Base-by-base conservation (phyloP, 2,888 invertebrate species). In the Ormyrus thymus region DNA sequence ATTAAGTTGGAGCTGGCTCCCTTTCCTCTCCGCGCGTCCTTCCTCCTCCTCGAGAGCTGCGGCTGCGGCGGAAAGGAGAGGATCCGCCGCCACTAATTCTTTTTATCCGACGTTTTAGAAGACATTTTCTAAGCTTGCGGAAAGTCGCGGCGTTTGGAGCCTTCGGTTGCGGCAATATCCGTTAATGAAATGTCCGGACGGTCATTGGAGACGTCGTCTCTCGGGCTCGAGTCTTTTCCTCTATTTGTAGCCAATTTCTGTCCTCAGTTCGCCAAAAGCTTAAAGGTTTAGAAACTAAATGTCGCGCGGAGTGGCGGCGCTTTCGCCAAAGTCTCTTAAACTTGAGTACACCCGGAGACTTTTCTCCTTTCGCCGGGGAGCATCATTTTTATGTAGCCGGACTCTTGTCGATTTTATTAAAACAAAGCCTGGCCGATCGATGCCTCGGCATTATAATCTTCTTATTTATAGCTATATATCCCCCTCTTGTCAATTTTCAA, bases 231-330 rank as follows among this genome's bases (percentile, higher is more conserved):
- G 55, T 11, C 80, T 81, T 84, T 83, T 84, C 79, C 84, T 85
- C 84, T 82, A 84, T 86, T 87, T 86, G 83, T 82, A 83, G 81
- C 83, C 85, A 85, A 86, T 87, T 86, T 84, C 83, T 83, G 83
- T 82, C 83, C 59, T 29, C 72, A 58, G 66, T 79, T 46, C 51
- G 11, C 55, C 50, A 11, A 61, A 72, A 81, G 81, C 78, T 78
- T 75, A 76, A 78, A 64, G 81, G 61, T 81, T 76, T 68, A 72
- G 64, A 75, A 70, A 69, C 69, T 74, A 65, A 78, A 74, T 43
- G 74, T 74, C 74, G 50, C 29, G 66, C 48, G 43, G 66, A 71
- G 58, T 69, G 15, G 43, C 46, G 46, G 55, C 29, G 1, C 13
- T 15, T 29, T 43, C 55, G 58, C n/a, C 50, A 58, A 64, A 68